Evolutionary conservation across 2,888 invertebrate species (phyloP), one percentile per base, ranked within the genome.

Genomic region (Ephialtes manifestator): DNA sequence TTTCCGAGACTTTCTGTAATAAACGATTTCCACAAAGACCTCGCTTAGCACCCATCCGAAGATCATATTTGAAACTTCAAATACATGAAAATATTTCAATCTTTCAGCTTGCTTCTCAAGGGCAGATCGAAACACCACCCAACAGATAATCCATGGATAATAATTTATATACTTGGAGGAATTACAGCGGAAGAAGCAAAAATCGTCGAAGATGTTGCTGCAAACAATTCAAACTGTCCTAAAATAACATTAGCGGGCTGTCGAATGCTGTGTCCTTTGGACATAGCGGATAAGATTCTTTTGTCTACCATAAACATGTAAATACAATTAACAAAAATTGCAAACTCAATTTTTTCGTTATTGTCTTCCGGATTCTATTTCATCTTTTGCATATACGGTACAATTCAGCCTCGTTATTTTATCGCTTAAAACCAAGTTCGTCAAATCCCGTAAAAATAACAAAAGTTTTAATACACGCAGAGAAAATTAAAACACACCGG

Each of bases 81-180:
- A 60, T 18, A 39, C 20, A 5, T 39, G 35, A 13, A 20, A 43
- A 0, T 20, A 18, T 65, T 4, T 65, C 4, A 5, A 11, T 79
- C 70, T 92, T 92, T n/a, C 94, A 97, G 97, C 88, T 95, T 96
- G 70, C 94, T 97, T 77, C 95, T 95, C 88, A 95, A 90, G 81
- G 92, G 94, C 77, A 94, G 95, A 79, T 87, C 95, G 20, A 95
- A 93, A 60, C 94, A 93, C 58, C 96, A 96, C 83, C 97, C 97
- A 0, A 92, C 95, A 15, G 96, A 97, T 91, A 96, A 96, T 89
- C 95, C 96, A 0, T 95, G 95, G 35, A 94, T 97, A 79, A 95
- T 97, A 24, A 92, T 97, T 15, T 96, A 96, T 90, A 95, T 97
- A 10, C 92, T 97, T 13, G 97, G 97, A 8, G 97, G 97, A 8